Conservation (phyloP, 2,797 vertebrate genomes). For the Pseudomugil gertrudae region DNA sequence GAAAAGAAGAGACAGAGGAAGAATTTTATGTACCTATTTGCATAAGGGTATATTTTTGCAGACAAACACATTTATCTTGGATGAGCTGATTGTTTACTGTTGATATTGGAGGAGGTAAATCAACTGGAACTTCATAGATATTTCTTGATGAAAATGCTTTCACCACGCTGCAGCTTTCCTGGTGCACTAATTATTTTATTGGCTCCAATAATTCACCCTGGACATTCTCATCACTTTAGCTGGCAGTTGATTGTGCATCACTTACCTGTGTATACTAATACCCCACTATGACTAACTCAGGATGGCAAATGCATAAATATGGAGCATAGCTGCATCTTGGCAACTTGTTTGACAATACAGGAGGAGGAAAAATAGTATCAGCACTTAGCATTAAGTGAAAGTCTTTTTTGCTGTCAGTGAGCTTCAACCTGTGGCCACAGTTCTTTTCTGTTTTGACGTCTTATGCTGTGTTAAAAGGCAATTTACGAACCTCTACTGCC, state of each 20-base stretch:
- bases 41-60: conserved; percentile 69
- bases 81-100: conserved; percentile 68
- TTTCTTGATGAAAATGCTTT: conserved; percentile 81
- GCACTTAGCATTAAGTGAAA: conserved; percentile 32
- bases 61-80: conserved; percentile 75
- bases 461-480: conserved; percentile 17
- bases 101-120: conserved; percentile 69
- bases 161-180: conserved; percentile 60
- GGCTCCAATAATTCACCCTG: conserved; percentile 73
- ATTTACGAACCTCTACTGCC: conserved; percentile 2
- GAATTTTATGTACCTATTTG: conserved; percentile 75
- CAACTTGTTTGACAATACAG: conserved; percentile 25
- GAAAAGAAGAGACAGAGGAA: conserved; percentile 57
- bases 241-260: conserved; percentile 58
- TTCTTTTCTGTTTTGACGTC: conserved; percentile 15
- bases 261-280: conserved; percentile 64
- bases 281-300: conserved; percentile 32
- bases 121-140: conserved; percentile 67
- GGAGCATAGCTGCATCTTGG: conserved; percentile 30
- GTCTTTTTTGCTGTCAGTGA: conserved; percentile 17
- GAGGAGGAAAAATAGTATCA: conserved; percentile 7
- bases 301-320: conserved; percentile 51
- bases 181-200: conserved; percentile 79
- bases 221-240: conserved; percentile 68
- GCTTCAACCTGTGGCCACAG: conserved; percentile 8